A percentile compares a stretch with the other conserved stretches of the same genome.
These are phyloP conservation scores for Pyralis farinalis DNA, from an alignment of 2,888 invertebrate genomes.

Conservation along the genomic window DNA sequence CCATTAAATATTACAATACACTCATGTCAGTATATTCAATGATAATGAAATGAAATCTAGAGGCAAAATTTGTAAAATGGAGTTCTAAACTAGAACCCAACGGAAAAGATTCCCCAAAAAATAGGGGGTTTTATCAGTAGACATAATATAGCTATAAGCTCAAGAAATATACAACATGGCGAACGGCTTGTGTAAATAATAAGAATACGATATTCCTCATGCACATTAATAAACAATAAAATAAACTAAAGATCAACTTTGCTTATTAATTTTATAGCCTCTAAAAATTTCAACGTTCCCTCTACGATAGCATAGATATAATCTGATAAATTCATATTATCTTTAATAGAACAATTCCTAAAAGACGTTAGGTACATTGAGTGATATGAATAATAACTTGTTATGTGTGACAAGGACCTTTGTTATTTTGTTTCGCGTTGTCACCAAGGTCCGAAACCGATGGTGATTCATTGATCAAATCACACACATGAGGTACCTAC, in stretches of 20 bases:
- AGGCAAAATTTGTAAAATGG: too few species aligned
- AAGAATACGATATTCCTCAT: neutral
- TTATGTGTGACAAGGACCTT: neutral
- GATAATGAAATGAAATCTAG: too few species aligned
- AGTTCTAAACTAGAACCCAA: too few species aligned
- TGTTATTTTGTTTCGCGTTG: neutral
- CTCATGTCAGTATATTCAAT: too few species aligned
- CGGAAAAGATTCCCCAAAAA: too few species aligned
- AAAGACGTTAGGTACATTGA: neutral
- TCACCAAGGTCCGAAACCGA: neutral
- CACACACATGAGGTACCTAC: neutral
- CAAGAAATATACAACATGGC: too few species aligned
- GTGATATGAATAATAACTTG: neutral
- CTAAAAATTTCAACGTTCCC: neutral
- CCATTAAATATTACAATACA: too few species aligned
- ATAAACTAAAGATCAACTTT: neutral
- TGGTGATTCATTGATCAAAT: neutral
- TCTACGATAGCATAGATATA: neutral
- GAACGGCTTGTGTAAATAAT: too few species aligned
- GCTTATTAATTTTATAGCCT: neutral
- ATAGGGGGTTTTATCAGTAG: too few species aligned
- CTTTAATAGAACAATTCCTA: neutral
- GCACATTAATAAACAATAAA: too few species aligned
- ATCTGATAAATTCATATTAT: neutral
- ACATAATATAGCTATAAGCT: too few species aligned